phyloP scores from a whole-genome alignment of 1,140 invertebrate species.

The Tetramorium parvispinum region DNA sequence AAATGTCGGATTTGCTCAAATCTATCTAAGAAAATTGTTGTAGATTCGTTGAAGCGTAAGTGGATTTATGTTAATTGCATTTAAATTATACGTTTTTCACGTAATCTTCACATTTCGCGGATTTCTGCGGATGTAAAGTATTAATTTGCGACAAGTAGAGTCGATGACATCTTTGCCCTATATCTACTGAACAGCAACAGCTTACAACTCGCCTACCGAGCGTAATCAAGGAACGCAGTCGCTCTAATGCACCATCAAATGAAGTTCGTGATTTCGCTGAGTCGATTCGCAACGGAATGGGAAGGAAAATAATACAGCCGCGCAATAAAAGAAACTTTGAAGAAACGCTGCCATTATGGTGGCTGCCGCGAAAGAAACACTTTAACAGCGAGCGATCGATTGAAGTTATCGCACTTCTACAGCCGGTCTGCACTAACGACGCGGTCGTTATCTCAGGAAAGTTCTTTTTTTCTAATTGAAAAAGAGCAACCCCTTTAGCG shows the following conservation, averaged over 20 bases:
- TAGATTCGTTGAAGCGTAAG: neutral
- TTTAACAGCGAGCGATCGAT: conserved; percentile 47
- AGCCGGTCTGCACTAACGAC: conserved; percentile 42
- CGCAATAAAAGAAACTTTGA: conserved; percentile 52
- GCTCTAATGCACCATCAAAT: conserved; percentile 43
- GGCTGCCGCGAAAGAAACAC: conserved; percentile 36
- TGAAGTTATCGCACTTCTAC: conserved; percentile 54
- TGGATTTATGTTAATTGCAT: neutral
- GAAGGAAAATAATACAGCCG: conserved; percentile 30
- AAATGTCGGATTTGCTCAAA: neutral
- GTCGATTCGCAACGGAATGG: conserved; percentile 37
- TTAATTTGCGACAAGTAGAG: neutral
- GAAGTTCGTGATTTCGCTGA: conserved; percentile 41
- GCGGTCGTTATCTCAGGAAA: conserved; percentile 46
- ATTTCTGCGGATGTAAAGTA: neutral
- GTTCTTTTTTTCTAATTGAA: conserved; percentile 36
- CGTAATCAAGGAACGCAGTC: conserved; percentile 17
- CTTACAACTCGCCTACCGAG: neutral
- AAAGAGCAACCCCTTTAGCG: conserved; percentile 41
- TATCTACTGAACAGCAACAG: neutral
- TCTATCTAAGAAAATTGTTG: neutral
- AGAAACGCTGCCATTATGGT: conserved; percentile 39
- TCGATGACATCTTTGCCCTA: neutral
- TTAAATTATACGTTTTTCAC: neutral
- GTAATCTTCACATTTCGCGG: neutral